phyloP scores from a whole-genome alignment of 2,113 vertebrate species.

The Mixornis gularis region DNA sequence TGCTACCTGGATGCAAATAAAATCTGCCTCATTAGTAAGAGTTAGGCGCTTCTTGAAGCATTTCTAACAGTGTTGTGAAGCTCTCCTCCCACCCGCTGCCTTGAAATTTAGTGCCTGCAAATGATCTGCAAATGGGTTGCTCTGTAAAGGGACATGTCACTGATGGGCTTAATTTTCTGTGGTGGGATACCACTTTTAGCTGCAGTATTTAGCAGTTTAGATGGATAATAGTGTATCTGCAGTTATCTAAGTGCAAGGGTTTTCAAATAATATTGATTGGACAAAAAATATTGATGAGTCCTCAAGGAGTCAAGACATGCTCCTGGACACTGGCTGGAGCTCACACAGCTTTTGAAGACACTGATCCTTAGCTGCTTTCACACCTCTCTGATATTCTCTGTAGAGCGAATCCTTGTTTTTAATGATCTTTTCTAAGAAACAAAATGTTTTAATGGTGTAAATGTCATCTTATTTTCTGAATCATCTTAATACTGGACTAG shows the following conservation, averaged over 20 bases:
- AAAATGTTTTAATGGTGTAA: neutral
- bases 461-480: neutral
- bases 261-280: neutral
- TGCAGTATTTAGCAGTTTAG: neutral
- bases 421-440: neutral
- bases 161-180: neutral
- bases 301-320: rapidly evolving
- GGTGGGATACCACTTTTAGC: neutral
- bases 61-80: neutral
- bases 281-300: neutral
- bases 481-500: neutral
- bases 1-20: neutral
- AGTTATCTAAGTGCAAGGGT: rapidly evolving
- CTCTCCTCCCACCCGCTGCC: neutral
- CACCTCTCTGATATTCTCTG: neutral
- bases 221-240: neutral
- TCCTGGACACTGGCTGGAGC: neutral
- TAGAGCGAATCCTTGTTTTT: neutral
- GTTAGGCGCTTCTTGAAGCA: neutral
- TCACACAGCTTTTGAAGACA: neutral
- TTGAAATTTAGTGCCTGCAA: neutral
- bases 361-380: neutral
- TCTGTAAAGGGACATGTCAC: neutral
- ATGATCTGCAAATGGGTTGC: neutral
- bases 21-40: neutral